Conservation (phyloP, 2,888 invertebrate species). For the Xanthia togata region DNA sequence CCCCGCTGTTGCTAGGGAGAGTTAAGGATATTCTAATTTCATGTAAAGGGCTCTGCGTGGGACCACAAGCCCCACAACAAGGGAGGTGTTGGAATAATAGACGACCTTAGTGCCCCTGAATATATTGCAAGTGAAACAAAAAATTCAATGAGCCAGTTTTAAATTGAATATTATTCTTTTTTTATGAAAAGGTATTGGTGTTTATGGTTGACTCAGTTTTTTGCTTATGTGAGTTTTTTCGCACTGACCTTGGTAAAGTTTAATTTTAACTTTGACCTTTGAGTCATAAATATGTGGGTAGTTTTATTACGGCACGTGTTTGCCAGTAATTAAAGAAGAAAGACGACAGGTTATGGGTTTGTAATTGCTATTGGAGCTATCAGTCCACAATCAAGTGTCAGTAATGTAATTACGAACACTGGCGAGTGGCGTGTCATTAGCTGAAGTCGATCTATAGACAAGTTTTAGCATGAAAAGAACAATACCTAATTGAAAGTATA, state of each 20-base stretch:
- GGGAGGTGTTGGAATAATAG: constrained; percentile 47
- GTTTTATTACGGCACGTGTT: background rate
- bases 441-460: background rate
- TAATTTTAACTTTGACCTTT: constrained; percentile 41
- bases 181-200: background rate
- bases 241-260: constrained; percentile 16
- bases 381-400: constrained; percentile 4
- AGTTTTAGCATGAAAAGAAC: background rate
- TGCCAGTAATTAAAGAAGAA: constrained; percentile 22
- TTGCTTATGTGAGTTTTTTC: constrained; percentile 21
- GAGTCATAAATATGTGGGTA: background rate
- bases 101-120: constrained; percentile 45
- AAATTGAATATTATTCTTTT: constrained; percentile 2
- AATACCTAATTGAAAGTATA: background rate
- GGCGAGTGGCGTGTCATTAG: background rate
- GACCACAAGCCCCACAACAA: constrained; percentile 45
- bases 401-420: background rate
- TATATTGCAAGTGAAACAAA: constrained; percentile 46
- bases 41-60: constrained; percentile 60
- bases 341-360: background rate
- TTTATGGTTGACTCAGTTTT: background rate
- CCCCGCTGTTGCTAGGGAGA: constrained; percentile 53
- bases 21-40: constrained; percentile 64
- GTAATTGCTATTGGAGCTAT: constrained; percentile 14
- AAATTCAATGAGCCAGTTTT: constrained; percentile 12